These are phyloP conservation scores for Acanthurus leucopareius DNA, from an alignment of 2,797 vertebrate genomes.

Conservation along the genomic window DNA sequence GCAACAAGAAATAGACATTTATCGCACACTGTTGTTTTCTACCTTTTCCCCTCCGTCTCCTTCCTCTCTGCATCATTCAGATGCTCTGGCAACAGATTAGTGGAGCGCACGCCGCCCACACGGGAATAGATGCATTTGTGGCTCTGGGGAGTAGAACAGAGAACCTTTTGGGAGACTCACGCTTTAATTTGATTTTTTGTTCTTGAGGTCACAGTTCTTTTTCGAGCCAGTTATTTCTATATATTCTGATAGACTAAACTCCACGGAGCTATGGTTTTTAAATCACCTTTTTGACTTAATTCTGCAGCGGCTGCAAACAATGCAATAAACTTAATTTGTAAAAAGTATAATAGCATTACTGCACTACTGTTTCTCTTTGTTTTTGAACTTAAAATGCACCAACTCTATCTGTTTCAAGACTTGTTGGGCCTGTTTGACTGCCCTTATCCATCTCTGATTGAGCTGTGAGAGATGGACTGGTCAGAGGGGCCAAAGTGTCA, in stretches of 20 bases:
- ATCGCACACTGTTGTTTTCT: conserved; percentile 22
- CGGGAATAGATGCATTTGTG: conserved; percentile 61
- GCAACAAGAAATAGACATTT: conserved; percentile 4
- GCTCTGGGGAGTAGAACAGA: conserved; percentile 38
- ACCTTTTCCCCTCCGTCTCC: conserved; percentile 9
- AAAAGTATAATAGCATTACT: background rate
- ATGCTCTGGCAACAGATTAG: conserved; percentile 57
- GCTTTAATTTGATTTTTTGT: conserved; percentile 59
- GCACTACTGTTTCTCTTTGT: background rate
- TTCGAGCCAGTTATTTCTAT: conserved; percentile 20
- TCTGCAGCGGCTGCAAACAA: background rate
- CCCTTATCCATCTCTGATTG: background rate
- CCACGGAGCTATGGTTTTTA: conserved; percentile 1
- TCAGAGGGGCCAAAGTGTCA: conserved; percentile 31
- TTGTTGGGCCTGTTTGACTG: conserved; percentile 4
- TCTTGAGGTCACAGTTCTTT: conserved; percentile 50
- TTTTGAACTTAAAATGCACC: background rate
- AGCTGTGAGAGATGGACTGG: background rate
- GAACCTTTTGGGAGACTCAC: conserved; percentile 46
- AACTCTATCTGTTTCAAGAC: background rate
- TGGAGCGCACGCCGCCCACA: conserved; percentile 37
- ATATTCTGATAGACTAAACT: conserved; percentile 7
- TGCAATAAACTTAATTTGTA: background rate
- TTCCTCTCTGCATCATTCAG: conserved; percentile 44
- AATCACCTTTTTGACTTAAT: background rate